phyloP scores from a whole-genome alignment of 2,888 invertebrate species.

The Drosophila fulvimacula region DNA sequence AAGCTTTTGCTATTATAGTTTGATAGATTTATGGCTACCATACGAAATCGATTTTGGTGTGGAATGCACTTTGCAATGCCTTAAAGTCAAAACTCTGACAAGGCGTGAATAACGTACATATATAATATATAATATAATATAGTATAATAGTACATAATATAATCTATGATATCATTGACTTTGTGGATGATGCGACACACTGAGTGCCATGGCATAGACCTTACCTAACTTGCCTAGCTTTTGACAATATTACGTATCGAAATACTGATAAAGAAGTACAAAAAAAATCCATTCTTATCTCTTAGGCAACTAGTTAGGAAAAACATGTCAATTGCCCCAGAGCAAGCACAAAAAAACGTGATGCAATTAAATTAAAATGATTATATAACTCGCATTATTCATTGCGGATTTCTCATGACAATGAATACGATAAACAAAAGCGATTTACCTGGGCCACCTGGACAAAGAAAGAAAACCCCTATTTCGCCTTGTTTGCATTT shows the following conservation, averaged over 20 bases:
- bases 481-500: conserved; percentile 6
- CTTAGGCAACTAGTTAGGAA: conserved; percentile 6
- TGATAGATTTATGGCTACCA: conserved; percentile 27
- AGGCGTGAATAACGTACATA: too few species aligned
- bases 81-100: conserved; percentile 9
- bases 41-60: not conserved
- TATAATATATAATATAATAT: not conserved
- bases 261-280: conserved; percentile 23
- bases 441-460: conserved; percentile 1
- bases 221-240: conserved; percentile 11
- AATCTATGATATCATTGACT: not conserved
- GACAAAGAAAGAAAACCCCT: conserved; percentile 1
- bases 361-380: conserved; percentile 4
- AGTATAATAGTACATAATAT: not conserved
- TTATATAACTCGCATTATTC: not conserved
- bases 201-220: conserved; percentile 1
- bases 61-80: conserved; percentile 21
- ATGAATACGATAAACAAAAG: conserved; percentile 20
- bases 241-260: conserved; percentile 16
- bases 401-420: conserved; percentile 8
- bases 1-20: conserved; percentile 30
- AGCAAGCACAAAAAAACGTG: conserved; percentile 29
- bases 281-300: conserved; percentile 35
- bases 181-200: not conserved
- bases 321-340: conserved; percentile 12